Conservation (phyloP, 2,888 invertebrate species). For the Megastigmus dorsalis region DNA sequence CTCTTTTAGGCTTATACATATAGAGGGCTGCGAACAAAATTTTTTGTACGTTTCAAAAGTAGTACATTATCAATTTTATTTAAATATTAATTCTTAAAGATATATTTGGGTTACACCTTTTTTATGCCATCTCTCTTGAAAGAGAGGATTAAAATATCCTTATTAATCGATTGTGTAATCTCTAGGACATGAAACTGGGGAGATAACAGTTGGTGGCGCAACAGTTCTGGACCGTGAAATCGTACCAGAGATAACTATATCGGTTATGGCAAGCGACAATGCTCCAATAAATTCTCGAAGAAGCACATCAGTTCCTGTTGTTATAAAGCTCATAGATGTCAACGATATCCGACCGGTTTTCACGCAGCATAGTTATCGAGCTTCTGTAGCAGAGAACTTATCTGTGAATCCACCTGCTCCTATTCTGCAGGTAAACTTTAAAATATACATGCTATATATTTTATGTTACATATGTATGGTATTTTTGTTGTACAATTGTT, state of each 20-base stretch:
- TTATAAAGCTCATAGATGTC: slow-evolving; percentile 86
- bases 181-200: slow-evolving; percentile 80
- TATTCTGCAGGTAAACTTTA: slow-evolving; percentile 78
- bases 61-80: too few species aligned
- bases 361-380: slow-evolving; percentile 84
- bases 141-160: too few species aligned
- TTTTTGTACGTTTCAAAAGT: too few species aligned
- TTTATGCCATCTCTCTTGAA: too few species aligned
- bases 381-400: slow-evolving; percentile 89
- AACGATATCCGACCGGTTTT: slow-evolving; percentile 93
- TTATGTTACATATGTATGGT: not conserved
- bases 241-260: slow-evolving; percentile 82
- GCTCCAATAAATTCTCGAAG: slow-evolving; percentile 83
- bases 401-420: slow-evolving; percentile 87
- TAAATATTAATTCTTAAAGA: too few species aligned
- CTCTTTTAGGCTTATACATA: too few species aligned
- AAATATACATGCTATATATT: not conserved
- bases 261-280: slow-evolving; percentile 88
- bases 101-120: too few species aligned
- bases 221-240: slow-evolving; percentile 87
- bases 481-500: too few species aligned
- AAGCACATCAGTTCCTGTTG: slow-evolving; percentile 85
- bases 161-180: too few species aligned
- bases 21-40: too few species aligned
- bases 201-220: slow-evolving; percentile 84